phyloP scores from a whole-genome alignment of 2,797 vertebrate genomes.

The Xiphorhynchus erythropygius region DNA sequence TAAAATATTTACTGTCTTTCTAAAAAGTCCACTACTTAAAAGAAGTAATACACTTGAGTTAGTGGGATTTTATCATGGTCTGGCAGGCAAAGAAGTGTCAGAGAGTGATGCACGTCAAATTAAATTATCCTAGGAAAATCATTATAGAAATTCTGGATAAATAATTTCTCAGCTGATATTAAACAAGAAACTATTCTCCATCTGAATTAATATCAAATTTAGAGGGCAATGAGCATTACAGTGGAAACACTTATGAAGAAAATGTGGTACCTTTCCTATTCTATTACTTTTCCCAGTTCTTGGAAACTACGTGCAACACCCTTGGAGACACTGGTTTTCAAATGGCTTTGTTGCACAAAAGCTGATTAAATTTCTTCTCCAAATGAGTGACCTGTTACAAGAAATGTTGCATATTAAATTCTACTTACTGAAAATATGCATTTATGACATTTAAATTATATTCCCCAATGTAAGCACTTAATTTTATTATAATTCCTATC shows the following conservation, averaged over 20 bases:
- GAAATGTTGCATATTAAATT: conserved; percentile 63
- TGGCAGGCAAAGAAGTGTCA: background rate
- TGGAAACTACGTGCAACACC: conserved; percentile 24
- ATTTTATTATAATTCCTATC: conserved; percentile 58
- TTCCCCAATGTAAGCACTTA: conserved; percentile 32
- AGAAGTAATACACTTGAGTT: conserved; percentile 16
- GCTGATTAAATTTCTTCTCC: conserved; percentile 39
- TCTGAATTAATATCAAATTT: background rate
- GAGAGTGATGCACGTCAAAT: background rate
- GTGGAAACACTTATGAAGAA: background rate
- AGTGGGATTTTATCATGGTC: background rate
- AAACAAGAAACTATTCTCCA: conserved; percentile 9
- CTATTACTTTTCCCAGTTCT: conserved; percentile 1
- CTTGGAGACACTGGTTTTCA: conserved; percentile 20
- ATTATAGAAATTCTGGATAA: background rate
- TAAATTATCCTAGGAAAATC: background rate
- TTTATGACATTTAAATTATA: conserved; percentile 65
- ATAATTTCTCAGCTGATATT: background rate
- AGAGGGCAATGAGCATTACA: background rate
- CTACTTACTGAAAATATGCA: conserved; percentile 53
- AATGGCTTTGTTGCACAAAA: conserved; percentile 41
- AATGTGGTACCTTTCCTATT: conserved; percentile 6
- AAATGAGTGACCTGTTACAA: conserved; percentile 47
- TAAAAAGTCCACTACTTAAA: conserved; percentile 27
- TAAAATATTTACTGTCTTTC: conserved; percentile 47